Base-by-base conservation (phyloP, 1,140 invertebrate species). In the Drosophila ercepeae region DNA sequence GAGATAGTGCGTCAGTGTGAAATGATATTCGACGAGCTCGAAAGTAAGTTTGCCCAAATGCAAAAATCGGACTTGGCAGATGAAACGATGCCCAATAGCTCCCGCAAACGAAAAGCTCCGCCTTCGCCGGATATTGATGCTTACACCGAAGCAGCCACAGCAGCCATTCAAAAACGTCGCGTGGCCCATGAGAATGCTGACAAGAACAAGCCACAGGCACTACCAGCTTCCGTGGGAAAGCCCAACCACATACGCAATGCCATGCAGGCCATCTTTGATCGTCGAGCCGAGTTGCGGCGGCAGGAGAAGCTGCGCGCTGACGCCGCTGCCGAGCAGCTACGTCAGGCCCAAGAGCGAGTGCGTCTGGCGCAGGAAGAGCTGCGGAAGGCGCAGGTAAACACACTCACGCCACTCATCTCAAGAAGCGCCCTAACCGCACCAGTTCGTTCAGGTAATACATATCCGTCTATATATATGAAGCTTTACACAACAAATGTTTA, bases 1-100 rank as follows among this genome's bases (percentile, higher is more conserved):
- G 93, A 95, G 70, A 92, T 95, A 7, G 93, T 94, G 82, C 93
- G 95, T 54, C 95, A 96, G 86, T 96, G 95, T 82, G 92, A 95
- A 52, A 94, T 93, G 89, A 95, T 96, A 67, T 96, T 95, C 76
- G 94, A 95, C 91, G 90, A 92, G 68, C 84, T 93, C 51, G 92
- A 92, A 67, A 72, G 73, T 16, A 89, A 92, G 50, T 89, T 90
- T 34, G 78, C 86, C 0, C 51, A 72, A 6, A 42, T 82, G 41
- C 88, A 90, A 46, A 81, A 91, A 21, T 0, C 65, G 1, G 57
- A 16, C 2, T 27, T 45, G 9, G 75, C 68, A 8, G 25, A 1
- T 16, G 44, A 73, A 16, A 14, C 21, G 16, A 36, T 6, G 4
- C 7, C 52, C 1, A 65, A 77, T 2, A 25, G 16, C 7, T 48